phyloP scores from a whole-genome alignment of 2,888 invertebrate species.

The Nemapogon koenigi region DNA sequence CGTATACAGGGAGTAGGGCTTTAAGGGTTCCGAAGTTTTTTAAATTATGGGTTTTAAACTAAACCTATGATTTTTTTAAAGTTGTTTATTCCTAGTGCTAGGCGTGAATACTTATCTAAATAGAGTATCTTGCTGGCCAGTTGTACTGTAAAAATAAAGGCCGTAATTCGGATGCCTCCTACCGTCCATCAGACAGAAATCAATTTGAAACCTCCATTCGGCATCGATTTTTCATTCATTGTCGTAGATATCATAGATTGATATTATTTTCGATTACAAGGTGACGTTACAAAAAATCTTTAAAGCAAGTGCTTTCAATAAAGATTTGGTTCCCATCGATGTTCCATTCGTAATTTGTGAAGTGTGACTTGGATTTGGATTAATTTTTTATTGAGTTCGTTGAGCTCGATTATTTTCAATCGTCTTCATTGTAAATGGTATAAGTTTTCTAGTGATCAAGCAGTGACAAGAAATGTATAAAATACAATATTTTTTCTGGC shows the following conservation, averaged over 20 bases:
- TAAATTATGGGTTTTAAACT: too few species aligned
- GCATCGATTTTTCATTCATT: constrained; percentile 32
- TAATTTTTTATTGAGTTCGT: constrained; percentile 12
- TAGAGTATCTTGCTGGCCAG: too few species aligned
- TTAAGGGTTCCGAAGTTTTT: too few species aligned
- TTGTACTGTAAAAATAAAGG: neutral
- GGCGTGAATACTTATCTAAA: too few species aligned
- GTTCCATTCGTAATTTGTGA: constrained; percentile 15
- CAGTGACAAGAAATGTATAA: too few species aligned
- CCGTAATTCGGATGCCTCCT: constrained; percentile 53
- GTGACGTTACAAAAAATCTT: constrained; percentile 30
- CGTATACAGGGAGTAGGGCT: too few species aligned
- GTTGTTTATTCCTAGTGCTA: too few species aligned
- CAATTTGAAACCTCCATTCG: constrained; percentile 36
- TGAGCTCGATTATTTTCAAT: constrained; percentile 6
- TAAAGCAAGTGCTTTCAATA: constrained; percentile 34
- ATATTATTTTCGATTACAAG: constrained; percentile 36
- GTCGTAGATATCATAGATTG: constrained; percentile 10
- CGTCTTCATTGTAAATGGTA: too few species aligned
- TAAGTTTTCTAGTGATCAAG: too few species aligned
- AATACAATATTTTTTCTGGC: too few species aligned
- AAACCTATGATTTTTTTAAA: too few species aligned
- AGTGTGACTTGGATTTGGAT: constrained; percentile 9
- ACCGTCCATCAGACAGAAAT: constrained; percentile 52
- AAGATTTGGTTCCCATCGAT: constrained; percentile 45